phyloP scores from a whole-genome alignment of 2,113 vertebrate genomes.

The Fregetta grallaria region DNA sequence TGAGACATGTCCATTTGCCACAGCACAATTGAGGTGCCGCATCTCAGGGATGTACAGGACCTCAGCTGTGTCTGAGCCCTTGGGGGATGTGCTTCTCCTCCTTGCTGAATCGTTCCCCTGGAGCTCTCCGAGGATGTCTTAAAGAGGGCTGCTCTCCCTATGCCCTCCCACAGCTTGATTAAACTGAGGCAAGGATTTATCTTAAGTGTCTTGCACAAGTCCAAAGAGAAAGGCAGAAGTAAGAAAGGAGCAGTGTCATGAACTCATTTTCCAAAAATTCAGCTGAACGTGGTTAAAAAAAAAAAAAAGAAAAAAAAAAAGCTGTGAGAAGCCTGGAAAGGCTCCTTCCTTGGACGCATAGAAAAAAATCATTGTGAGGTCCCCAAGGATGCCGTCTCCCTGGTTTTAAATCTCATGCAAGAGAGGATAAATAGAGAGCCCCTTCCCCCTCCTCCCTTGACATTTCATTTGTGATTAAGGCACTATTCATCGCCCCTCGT shows the following conservation, averaged over 20 bases:
- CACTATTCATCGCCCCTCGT: constrained; percentile 33
- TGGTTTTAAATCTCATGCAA: not conserved
- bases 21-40: not conserved
- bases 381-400: not conserved
- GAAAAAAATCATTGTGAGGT: constrained; percentile 1
- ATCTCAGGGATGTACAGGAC: not conserved
- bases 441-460: constrained; percentile 48
- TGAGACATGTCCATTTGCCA: not conserved
- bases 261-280: not conserved
- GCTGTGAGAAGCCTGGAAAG: not conserved
- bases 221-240: not conserved
- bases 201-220: not conserved
- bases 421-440: constrained; percentile 1
- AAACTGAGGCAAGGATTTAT: not conserved
- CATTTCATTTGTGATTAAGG: constrained; percentile 56
- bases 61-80: not conserved
- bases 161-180: not conserved
- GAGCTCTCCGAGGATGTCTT: not conserved
- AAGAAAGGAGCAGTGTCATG: not conserved
- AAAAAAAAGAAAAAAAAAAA: not conserved
- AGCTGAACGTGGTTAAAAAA: not conserved
- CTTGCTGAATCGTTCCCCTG: not conserved
- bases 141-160: not conserved
- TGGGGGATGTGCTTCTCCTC: not conserved
- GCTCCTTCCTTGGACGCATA: not conserved